These are phyloP conservation scores for Lophius piscatorius DNA, from an alignment of 2,113 vertebrate species.

Conservation along the genomic window DNA sequence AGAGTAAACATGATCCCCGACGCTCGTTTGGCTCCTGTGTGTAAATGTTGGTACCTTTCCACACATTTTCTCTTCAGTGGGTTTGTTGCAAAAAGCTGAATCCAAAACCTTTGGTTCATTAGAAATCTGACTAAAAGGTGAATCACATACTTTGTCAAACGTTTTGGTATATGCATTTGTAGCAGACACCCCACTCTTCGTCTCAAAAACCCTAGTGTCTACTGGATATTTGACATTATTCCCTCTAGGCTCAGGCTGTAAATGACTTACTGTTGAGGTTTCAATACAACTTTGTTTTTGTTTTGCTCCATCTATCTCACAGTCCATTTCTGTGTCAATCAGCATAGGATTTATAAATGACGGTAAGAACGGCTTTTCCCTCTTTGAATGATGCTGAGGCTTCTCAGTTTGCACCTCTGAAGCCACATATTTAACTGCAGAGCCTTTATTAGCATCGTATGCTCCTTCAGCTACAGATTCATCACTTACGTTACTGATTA, in stretches of 20 bases:
- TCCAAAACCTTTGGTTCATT: constrained; percentile 33
- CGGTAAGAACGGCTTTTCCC: constrained; percentile 61
- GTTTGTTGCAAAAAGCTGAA: constrained; percentile 12
- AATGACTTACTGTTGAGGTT: constrained; percentile 76
- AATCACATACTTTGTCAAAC: constrained; percentile 52
- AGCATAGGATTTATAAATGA: constrained; percentile 92
- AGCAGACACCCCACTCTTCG: constrained; percentile 62
- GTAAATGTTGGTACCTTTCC: constrained; percentile 32
- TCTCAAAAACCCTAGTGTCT: constrained; percentile 49
- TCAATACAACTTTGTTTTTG: constrained; percentile 74
- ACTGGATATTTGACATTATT: constrained; percentile 44
- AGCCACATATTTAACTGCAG: constrained; percentile 1
- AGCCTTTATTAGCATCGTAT: not conserved
- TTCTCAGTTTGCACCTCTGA: constrained; percentile 14
- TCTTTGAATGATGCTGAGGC: constrained; percentile 23
- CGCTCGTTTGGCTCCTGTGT: constrained; percentile 39
- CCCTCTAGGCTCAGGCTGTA: constrained; percentile 74
- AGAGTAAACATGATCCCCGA: constrained; percentile 55
- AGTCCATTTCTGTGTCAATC: constrained; percentile 83
- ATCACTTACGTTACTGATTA: constrained; percentile 92
- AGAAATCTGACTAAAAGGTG: constrained; percentile 77
- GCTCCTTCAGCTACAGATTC: constrained; percentile 41
- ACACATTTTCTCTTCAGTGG: constrained; percentile 57
- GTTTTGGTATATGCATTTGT: constrained; percentile 58
- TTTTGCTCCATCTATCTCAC: constrained; percentile 54